Base-by-base conservation (phyloP, 2,888 invertebrate species). In the Noctua fimbriata region DNA sequence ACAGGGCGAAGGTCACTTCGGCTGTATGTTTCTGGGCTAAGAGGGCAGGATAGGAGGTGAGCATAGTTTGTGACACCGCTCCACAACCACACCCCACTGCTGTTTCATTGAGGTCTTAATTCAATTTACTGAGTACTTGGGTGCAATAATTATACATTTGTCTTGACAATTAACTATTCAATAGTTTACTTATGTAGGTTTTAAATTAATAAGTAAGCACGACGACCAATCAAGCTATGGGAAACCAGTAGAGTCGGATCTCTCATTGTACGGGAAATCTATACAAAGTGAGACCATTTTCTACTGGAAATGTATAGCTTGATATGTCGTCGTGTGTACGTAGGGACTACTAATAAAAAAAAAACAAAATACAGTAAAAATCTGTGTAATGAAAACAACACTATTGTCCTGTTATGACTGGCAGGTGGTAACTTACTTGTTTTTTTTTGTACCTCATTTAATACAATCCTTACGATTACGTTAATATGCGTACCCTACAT, bases 401-500 rank as follows among this genome's bases (percentile, higher is more conserved):
- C 21, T 28, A 18, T 66, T 58, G 1, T n/a, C 7, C 0, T 21
- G 66, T 41, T 58, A 6, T 28, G 21, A 28, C 10, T n/a, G 44
- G 18, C 49, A 58, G 41, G 12, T 16, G 18, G 1, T 36, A 72
- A 32, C 16, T 49, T 2, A 0, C 24, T 32, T 16, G 12, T 28
- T 18, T 32, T 47, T 73, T 72, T 41, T 73, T 66, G 16, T 60
- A 70, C 18, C 6, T 24, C 24, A 73, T 41, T 47, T 28, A 69
- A 60, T 49, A 28, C 69, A 47, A 58, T 73, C 32, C 67, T 58
- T 36, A 28, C 14, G 32, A 41, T 41, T 9, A 10, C 58, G 69
- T 21, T 69, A 47, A 72, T 79, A 69, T 79, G 67, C 65, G 66
- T 82, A 80, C 41, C 72, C 76, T 66, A 84, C 80, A 79, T n/a